Conservation (phyloP, 92 coral and sea anemone species). For the Zoanthus sansibaricus region DNA sequence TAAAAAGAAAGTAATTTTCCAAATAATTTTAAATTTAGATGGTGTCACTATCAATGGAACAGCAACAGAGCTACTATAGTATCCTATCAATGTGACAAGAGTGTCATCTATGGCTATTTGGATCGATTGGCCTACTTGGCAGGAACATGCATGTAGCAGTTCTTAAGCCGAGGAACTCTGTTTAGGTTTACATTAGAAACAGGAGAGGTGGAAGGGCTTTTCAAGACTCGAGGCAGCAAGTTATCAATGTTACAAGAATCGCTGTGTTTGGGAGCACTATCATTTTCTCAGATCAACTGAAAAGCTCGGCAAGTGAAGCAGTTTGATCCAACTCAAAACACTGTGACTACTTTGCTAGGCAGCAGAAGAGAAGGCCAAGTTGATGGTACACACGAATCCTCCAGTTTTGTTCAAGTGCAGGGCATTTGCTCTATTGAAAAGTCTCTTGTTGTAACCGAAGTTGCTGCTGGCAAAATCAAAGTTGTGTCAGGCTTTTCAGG, state of each 20-base stretch:
- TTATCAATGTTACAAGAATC: conserved; percentile 43
- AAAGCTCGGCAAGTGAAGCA: conserved; percentile 38
- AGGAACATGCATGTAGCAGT: not conserved
- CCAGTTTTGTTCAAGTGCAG: conserved; percentile 51
- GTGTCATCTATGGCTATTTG: conserved; percentile 6
- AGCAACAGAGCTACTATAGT: not conserved
- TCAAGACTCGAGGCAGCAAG: conserved; percentile 32
- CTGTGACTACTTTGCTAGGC: conserved; percentile 45
- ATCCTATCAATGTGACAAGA: conserved; percentile 12
- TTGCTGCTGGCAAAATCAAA: conserved; percentile 34
- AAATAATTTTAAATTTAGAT: conserved; percentile 52
- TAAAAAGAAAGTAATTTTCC: conserved; percentile 37
- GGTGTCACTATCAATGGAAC: conserved; percentile 36
- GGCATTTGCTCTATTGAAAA: conserved; percentile 33
- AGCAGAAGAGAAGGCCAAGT: conserved; percentile 29
- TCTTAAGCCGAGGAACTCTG: conserved; percentile 44
- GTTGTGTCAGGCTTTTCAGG: conserved; percentile 55
- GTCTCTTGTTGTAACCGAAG: conserved; percentile 46
- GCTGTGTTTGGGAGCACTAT: conserved; percentile 27
- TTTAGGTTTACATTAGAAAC: conserved; percentile 44
- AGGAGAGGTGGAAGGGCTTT: conserved; percentile 47
- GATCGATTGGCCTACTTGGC: not conserved
- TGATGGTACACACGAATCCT: conserved; percentile 47
- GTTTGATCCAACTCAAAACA: conserved; percentile 50
- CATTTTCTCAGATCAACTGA: conserved; percentile 46